Evolutionary conservation across 1,140 invertebrate genomes (phyloP).

Genomic region (Theocolax elegans): DNA sequence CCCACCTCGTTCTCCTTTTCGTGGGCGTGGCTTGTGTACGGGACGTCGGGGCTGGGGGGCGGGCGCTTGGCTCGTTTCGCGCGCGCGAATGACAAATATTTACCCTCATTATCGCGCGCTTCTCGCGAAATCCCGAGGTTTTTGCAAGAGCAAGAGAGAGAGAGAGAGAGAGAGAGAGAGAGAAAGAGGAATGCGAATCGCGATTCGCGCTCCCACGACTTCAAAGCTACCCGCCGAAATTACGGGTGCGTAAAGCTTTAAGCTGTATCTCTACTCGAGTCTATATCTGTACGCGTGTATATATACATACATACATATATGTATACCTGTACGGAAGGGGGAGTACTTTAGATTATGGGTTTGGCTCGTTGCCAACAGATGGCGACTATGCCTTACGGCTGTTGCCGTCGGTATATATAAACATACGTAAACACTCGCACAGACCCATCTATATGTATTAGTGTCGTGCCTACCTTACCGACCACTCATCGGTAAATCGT

Average conservation of each 20-base stretch:
- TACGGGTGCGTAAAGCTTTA: too few relatives aligned
- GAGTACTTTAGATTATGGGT: conserved; percentile 24
- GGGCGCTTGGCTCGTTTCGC: conserved; percentile 11
- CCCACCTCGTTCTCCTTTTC: conserved; percentile 37
- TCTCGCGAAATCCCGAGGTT: neutral
- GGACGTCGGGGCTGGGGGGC: neutral
- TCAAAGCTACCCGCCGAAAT: neutral
- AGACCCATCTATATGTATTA: too few relatives aligned
- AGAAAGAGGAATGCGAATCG: too few relatives aligned
- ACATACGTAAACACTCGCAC: conserved; percentile 13
- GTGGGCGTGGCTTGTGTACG: conserved; percentile 53
- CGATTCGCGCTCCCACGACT: too few relatives aligned
- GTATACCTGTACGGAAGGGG: neutral
- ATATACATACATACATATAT: neutral
- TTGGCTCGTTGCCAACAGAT: conserved; percentile 51
- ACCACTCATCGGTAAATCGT: conserved; percentile 51
- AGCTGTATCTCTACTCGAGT: too few relatives aligned
- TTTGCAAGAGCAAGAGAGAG: neutral
- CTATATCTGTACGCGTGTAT: too few relatives aligned
- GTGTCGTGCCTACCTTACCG: conserved; percentile 57
- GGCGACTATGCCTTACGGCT: conserved; percentile 53
- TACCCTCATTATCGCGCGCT: conserved; percentile 32
- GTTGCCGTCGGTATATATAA: conserved; percentile 47
- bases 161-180: too few relatives aligned
- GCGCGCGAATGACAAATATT: conserved; percentile 30